phyloP scores from a whole-genome alignment of 2,888 invertebrate species.

The Amblyjoppa proteus region DNA sequence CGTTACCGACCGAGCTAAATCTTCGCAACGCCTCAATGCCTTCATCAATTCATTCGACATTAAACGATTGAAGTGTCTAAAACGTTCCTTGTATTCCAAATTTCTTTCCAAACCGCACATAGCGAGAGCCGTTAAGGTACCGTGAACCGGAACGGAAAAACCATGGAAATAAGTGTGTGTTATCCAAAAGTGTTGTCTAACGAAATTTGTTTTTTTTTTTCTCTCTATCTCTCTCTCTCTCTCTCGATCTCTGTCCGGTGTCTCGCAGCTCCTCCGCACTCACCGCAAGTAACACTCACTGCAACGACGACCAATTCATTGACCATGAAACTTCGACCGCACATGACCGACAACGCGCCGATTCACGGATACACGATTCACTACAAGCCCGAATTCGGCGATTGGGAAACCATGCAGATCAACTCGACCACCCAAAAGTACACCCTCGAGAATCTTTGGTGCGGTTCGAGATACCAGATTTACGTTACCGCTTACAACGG shows the following conservation, averaged over 20 bases:
- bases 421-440: conserved; percentile 92
- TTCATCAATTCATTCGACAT: conserved; percentile 4
- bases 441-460: conserved; percentile 94
- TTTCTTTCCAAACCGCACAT: conserved; percentile 45
- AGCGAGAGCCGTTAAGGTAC: conserved; percentile 27
- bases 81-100: conserved; percentile 23
- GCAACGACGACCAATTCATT: conserved; percentile 92
- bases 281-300: conserved; percentile 90
- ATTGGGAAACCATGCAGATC: conserved; percentile 95
- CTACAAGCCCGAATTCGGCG: conserved; percentile 97
- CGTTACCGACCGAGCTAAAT: too few species aligned
- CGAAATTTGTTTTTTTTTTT: conserved; percentile 40
- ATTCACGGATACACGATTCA: conserved; percentile 96
- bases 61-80: background rate
- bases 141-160: conserved; percentile 53
- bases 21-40: background rate
- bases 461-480: conserved; percentile 97
- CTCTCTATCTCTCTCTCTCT: conserved; percentile 56
- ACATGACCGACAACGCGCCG: conserved; percentile 93
- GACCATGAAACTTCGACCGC: conserved; percentile 90
- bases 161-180: conserved; percentile 32
- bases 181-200: conserved; percentile 41
- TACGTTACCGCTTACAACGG: conserved; percentile 97
- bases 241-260: conserved; percentile 56
- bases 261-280: conserved; percentile 90